Conservation (phyloP, 2,888 invertebrate genomes). For the Hydroisotoma schaefferi region DNA sequence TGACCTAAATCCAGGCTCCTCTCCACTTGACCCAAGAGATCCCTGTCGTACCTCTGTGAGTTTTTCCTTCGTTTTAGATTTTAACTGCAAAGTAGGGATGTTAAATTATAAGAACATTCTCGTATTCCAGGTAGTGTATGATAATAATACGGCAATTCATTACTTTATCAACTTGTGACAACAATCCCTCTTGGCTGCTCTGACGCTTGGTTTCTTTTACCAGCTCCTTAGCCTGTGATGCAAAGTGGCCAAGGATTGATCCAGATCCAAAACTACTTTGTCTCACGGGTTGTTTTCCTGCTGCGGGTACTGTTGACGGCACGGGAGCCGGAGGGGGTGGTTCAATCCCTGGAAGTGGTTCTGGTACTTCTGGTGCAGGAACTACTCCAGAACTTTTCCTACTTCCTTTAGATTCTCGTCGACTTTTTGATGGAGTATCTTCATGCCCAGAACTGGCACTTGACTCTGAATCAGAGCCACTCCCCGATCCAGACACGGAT, state of each 20-base stretch:
- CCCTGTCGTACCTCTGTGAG: conserved; percentile 59
- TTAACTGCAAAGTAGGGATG: conserved; percentile 54
- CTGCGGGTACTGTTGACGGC: conserved; percentile 61
- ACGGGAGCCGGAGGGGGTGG: conserved; percentile 51
- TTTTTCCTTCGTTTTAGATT: conserved; percentile 63
- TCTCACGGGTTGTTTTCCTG: conserved; percentile 52
- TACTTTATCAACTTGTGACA: conserved; percentile 88
- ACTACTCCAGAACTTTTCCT: conserved; percentile 24
- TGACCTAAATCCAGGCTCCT: conserved; percentile 70
- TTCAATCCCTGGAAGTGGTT: neutral
- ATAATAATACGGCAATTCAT: neutral
- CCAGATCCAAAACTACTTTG: conserved; percentile 47
- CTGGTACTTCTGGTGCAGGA: neutral
- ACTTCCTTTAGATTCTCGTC: conserved; percentile 37
- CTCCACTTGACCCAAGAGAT: conserved; percentile 50
- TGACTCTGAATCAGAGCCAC: conserved; percentile 45
- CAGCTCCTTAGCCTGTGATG: conserved; percentile 81
- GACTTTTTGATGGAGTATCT: conserved; percentile 38
- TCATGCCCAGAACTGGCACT: conserved; percentile 51
- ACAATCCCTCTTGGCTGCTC: conserved; percentile 76
- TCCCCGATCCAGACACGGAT: conserved; percentile 46
- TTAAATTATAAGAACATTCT: neutral
- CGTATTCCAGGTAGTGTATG: neutral
- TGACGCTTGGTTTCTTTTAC: conserved; percentile 83
- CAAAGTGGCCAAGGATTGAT: conserved; percentile 81